Base-by-base conservation (phyloP, 2,113 vertebrate genomes). In the Rousettus leschenaultii region DNA sequence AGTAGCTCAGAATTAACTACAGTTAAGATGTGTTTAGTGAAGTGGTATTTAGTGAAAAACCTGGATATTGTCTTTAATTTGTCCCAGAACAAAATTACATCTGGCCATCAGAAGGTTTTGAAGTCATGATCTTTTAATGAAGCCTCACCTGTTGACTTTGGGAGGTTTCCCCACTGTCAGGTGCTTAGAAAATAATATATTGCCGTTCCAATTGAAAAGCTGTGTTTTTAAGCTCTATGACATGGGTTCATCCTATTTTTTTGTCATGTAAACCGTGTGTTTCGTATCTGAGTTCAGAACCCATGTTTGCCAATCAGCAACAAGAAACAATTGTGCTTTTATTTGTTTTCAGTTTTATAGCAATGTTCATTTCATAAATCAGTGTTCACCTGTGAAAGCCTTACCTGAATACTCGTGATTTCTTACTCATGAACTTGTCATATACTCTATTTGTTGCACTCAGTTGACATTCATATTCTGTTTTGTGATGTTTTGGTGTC, bases 121-220 rank as follows among this genome's bases (percentile, higher is more conserved):
- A 95, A 78, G 59, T 85, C 6, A 7, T 16, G 24, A 24, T 80
- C 65, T 73, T 95, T 92, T 11, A 66, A 0, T 83, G 63, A 77
- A 94, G 21, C 33, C 40, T 90, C 65, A 92, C 43, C 38, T 97
- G 10, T 93, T 96, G 85, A 80, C 13, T 92, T 88, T 92, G 53
- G 70, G 35, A 75, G 28, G 3, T 51, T 5, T 5, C 6, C 14
- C 40, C 40, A 24, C 5, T 12, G 59, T 30, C 51, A 16, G 51
- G 61, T 86, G 7, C 9, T 96, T 97, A 55, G 33, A 79, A 74
- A 89, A 89, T 92, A 87, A 65, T 91, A 48, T 51, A 84, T 93
- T 88, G 38, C 30, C 55, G 11, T 85, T 94, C 7, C 86, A 53
- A 89, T 66, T 68, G 33, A 65, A 86, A 63, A 78, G 38, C 66